Base-by-base conservation (phyloP, 2,797 vertebrate genomes). In the Mormyrops attenuatus region DNA sequence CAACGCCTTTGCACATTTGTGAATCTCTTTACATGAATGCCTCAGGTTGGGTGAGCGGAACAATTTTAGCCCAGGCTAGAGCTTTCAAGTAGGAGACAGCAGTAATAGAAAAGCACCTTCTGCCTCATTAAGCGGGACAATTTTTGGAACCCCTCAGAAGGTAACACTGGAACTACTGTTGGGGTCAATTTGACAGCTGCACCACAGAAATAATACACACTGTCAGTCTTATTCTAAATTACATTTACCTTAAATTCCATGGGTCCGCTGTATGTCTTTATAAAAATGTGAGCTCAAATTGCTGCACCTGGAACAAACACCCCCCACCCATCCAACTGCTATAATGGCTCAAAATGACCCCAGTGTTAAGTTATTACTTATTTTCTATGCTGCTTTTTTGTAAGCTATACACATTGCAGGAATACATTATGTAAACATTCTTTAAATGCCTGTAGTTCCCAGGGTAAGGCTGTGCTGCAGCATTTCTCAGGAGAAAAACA, bases 201-300 rank as follows among this genome's bases (percentile, higher is more conserved):
- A 80, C 15, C 38, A n/a, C 73, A 20, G 73, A 80, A 80, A 80
- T 80, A 41, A 80, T 17, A 80, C 38, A 44, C 73, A 80, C 73
- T 80, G 73, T 44, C 17, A 80, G 38, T 80, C 73, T 80, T n/a
- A 44, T 80, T 80, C 44, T 80, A 80, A 80, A 80, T 80, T 80
- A 44, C 73, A 20, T 80, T 80, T 80, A 44, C 73, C 73, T 44
- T 80, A 44, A 73, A 44, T n/a, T 80, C 38, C 38, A 80, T 80
- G 38, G 17, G 17, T 80, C 34, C 38, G 34, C 38, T 80, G 5
- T 80, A 20, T 80, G 38, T 80, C 73, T 80, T 80, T 80, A 80
- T 77, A 41, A 80, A 80, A 80, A 80, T 44, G 15, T 44, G 38
- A 80, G 73, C 73, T 38, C 34, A 44, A 77, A 17, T 77, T 20